These are phyloP conservation scores for Ophioninae sp. DNA, from an alignment of 2,888 invertebrate genomes.

Conservation along the genomic window DNA sequence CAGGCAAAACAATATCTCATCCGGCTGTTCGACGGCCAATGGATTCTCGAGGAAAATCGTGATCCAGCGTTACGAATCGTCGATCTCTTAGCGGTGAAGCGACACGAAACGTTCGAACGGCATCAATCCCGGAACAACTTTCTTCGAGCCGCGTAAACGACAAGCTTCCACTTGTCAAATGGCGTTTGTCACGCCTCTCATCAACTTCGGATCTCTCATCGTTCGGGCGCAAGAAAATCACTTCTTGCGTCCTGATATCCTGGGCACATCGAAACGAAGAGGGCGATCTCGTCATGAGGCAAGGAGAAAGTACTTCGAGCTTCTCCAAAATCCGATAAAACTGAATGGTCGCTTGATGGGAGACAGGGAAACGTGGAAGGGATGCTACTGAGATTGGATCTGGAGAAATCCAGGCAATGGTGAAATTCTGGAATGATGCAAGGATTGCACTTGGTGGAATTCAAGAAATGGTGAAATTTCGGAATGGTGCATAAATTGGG, in stretches of 20 bases:
- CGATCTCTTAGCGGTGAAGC: constrained; percentile 44
- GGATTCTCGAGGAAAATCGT: constrained; percentile 42
- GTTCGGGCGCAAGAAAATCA: constrained; percentile 26
- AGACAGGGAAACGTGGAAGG: neutral
- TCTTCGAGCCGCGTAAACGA: constrained; percentile 40
- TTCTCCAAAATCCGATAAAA: neutral
- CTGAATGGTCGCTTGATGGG: neutral
- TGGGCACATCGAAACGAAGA: neutral
- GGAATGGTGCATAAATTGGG: too few species aligned
- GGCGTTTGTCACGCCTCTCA: constrained; percentile 56
- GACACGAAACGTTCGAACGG: constrained; percentile 40
- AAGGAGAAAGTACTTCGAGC: neutral
- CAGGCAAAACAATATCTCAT: constrained; percentile 1
- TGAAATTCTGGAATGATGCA: too few species aligned
- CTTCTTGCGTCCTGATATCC: constrained; percentile 38
- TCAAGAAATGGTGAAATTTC: too few species aligned
- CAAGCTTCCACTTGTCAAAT: constrained; percentile 54
- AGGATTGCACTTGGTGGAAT: too few species aligned
- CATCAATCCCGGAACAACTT: constrained; percentile 61
- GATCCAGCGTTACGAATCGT: constrained; percentile 56
- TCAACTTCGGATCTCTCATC: constrained; percentile 38
- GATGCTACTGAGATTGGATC: neutral
- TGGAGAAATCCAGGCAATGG: too few species aligned
- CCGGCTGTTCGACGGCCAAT: constrained; percentile 7
- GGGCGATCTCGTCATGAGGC: neutral